A percentile compares a stretch with the other conserved stretches of the same genome.
Conservation (phyloP, 2,113 vertebrate genomes). For the Stomatorhinus ivindoensis region DNA sequence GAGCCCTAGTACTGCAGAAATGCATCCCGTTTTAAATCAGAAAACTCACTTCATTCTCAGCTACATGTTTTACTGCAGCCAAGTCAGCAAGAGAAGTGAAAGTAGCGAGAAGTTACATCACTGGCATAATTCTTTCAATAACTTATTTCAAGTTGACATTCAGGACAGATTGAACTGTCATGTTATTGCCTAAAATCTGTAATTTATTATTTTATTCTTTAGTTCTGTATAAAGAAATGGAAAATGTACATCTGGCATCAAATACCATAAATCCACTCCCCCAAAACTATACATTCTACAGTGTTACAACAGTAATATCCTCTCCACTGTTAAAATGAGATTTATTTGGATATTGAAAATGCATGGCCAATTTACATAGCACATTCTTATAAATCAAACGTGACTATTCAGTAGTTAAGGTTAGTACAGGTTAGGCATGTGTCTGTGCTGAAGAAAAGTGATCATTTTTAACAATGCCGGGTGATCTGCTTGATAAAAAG, state of each 20-base stretch:
- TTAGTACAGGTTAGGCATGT: background rate
- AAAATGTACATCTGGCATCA: background rate
- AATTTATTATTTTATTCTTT: background rate
- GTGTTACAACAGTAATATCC: background rate
- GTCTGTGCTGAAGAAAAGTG: background rate
- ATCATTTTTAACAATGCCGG: background rate
- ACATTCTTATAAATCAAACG: background rate
- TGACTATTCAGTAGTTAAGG: background rate
- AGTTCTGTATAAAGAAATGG: background rate
- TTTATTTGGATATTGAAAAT: background rate
- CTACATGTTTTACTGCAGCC: background rate
- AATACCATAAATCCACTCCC: background rate
- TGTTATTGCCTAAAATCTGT: background rate
- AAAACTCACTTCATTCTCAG: background rate
- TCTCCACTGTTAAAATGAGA: background rate
- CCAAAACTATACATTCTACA: background rate
- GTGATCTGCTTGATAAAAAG: background rate
- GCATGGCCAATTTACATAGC: background rate
- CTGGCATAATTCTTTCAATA: background rate
- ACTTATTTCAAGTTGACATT: background rate
- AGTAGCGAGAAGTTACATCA: background rate
- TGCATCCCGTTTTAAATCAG: background rate
- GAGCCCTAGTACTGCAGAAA: background rate
- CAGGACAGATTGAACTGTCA: background rate
- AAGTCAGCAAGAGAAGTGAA: background rate